phyloP scores from a whole-genome alignment of 2,888 invertebrate species.

The Diabrotica balteata region DNA sequence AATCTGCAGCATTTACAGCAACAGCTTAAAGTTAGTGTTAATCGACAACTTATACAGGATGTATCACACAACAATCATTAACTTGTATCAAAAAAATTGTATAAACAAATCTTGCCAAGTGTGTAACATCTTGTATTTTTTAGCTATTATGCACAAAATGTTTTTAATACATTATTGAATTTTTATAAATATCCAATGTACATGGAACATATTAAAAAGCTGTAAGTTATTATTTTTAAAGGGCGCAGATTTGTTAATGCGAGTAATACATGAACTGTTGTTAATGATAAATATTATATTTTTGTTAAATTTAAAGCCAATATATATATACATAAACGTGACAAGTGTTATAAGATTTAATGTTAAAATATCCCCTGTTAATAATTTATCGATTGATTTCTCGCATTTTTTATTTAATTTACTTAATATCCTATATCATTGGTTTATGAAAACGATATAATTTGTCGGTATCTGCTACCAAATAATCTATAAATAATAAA shows the following conservation, averaged over 20 bases:
- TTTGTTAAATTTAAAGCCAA: constrained; percentile 25
- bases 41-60: no score
- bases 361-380: constrained; percentile 45
- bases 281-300: constrained; percentile 32
- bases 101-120: no score
- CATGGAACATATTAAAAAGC: constrained; percentile 29
- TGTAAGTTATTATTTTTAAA: constrained; percentile 48
- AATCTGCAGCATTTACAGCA: no score
- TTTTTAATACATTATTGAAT: no score
- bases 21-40: no score
- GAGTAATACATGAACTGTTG: constrained; percentile 47
- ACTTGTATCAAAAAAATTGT: no score
- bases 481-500: no score
- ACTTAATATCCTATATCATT: constrained; percentile 6
- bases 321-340: constrained; percentile 26
- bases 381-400: constrained; percentile 4
- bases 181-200: background rate
- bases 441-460: background rate
- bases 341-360: constrained; percentile 23
- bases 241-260: constrained; percentile 51
- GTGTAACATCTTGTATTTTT: no score
- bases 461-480: no score
- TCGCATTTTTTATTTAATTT: constrained; percentile 9
- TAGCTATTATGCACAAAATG: no score
- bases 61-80: no score